Evolutionary conservation across 2,888 invertebrate genomes (phyloP).

Genomic region (Eristalis tenax): DNA sequence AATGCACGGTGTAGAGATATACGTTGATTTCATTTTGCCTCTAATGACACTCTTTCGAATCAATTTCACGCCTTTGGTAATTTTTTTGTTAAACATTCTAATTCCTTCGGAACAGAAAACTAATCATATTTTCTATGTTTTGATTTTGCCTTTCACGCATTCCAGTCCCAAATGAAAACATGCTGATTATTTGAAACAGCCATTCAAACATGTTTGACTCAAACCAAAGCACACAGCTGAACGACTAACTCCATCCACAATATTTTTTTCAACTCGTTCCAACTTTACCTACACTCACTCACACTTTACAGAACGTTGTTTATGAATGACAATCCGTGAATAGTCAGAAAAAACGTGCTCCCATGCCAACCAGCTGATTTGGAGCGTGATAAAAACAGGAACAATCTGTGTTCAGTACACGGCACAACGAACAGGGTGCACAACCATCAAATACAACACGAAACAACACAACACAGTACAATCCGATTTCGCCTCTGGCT

Average conservation of each 20-base stretch:
- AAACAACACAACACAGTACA: slow-evolving; percentile 17
- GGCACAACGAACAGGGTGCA: background rate
- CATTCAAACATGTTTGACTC: background rate
- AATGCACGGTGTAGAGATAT: too few species aligned
- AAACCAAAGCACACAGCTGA: too few species aligned
- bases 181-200: background rate
- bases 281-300: background rate
- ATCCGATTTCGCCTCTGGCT: slow-evolving; percentile 12
- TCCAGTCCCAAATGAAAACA: too few species aligned
- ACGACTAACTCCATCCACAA: background rate
- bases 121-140: too few species aligned
- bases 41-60: too few species aligned
- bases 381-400: slow-evolving; percentile 28
- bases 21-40: too few species aligned
- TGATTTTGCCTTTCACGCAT: too few species aligned
- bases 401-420: background rate
- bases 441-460: slow-evolving; percentile 14
- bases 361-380: slow-evolving; percentile 15
- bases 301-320: background rate
- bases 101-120: too few species aligned
- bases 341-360: slow-evolving; percentile 37
- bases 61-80: too few species aligned
- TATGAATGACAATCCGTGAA: slow-evolving; percentile 38
- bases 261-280: background rate
- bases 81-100: too few species aligned